Percentiles rank a stretch among this genome's conserved stretches.
Evolutionary conservation across 2,888 invertebrate genomes (phyloP).

Genomic region (Phaonia tiefii): DNA sequence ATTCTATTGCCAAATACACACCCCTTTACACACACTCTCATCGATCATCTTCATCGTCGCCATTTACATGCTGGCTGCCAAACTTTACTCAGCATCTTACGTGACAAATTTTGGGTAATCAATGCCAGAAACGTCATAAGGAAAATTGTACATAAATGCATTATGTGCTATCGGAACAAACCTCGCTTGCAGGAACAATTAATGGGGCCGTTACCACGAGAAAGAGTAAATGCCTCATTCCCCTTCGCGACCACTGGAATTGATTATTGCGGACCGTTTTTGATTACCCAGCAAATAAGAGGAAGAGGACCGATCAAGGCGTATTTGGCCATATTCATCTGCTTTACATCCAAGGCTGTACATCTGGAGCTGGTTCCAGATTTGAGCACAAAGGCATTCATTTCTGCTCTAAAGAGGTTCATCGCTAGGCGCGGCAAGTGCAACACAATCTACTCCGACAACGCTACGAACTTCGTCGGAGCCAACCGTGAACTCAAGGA

Average conservation of each 20-base stretch:
- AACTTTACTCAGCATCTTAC: conserved; percentile 49
- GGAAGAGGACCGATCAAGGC: conserved; percentile 20
- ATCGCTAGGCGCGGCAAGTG: conserved; percentile 22
- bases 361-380: conserved; percentile 39
- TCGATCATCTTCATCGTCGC: conserved; percentile 37
- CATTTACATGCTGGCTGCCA: conserved; percentile 46
- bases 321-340: conserved; percentile 38
- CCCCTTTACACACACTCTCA: conserved; percentile 37
- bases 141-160: conserved; percentile 46
- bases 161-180: conserved; percentile 42
- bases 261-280: conserved; percentile 29
- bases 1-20: conserved; percentile 35
- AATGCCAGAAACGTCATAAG: conserved; percentile 32
- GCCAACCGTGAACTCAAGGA: conserved; percentile 47
- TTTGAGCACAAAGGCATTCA: conserved; percentile 25
- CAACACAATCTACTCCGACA: conserved; percentile 41
- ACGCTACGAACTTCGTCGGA: conserved; percentile 58
- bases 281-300: not conserved
- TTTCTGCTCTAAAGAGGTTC: conserved; percentile 3
- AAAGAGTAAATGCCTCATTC: conserved; percentile 33
- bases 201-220: conserved; percentile 39
- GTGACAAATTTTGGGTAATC: conserved; percentile 54
- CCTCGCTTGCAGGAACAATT: conserved; percentile 42
- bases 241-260: conserved; percentile 37
- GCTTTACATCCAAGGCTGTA: conserved; percentile 36